A percentile compares a stretch with the other conserved stretches of the same genome.
These are phyloP conservation scores for Urosaurus nigricauda DNA, from an alignment of 2,797 vertebrate genomes.

Conservation along the genomic window DNA sequence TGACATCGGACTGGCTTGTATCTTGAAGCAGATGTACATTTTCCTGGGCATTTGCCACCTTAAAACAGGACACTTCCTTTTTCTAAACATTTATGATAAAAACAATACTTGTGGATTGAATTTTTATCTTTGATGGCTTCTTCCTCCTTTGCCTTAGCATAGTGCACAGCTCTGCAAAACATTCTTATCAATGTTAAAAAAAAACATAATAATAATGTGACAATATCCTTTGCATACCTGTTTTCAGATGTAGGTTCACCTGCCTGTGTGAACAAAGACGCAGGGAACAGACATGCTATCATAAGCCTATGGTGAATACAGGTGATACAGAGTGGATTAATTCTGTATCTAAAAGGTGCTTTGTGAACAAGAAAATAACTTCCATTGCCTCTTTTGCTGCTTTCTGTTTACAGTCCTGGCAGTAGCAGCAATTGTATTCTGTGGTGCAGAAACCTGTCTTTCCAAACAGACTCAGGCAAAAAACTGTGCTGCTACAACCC, in stretches of 20 bases:
- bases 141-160: neutral
- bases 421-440: too few relatives aligned
- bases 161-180: neutral
- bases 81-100: neutral
- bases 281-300: neutral
- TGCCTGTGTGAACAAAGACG: neutral
- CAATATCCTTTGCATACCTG: too few relatives aligned
- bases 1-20: too few relatives aligned
- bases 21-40: too few relatives aligned
- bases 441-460: too few relatives aligned
- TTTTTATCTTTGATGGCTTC: neutral
- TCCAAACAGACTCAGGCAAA: too few relatives aligned
- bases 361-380: neutral
- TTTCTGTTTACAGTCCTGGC: too few relatives aligned
- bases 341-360: neutral
- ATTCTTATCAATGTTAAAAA: neutral
- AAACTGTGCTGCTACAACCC: too few relatives aligned
- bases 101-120: neutral
- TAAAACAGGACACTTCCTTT: neutral
- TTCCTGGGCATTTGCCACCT: too few relatives aligned
- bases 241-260: neutral
- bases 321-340: neutral
- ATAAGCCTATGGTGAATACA: too few relatives aligned
- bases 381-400: neutral
- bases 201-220: too few relatives aligned